Evolutionary conservation across 1,140 invertebrate species (phyloP).

Genomic region (Penaeus chinensis): DNA sequence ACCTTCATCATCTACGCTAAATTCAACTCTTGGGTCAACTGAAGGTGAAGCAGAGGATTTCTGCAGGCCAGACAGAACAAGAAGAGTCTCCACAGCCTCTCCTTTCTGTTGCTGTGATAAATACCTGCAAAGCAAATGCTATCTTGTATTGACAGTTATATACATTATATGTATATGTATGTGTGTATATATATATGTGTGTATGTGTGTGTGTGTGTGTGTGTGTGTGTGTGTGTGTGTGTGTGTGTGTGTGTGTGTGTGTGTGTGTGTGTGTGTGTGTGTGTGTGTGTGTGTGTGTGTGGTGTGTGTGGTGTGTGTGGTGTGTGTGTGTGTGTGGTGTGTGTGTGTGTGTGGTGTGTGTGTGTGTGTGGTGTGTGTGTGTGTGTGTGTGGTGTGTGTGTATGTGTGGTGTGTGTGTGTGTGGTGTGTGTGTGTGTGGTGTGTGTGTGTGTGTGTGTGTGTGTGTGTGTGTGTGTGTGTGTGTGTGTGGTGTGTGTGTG

Average conservation of each 20-base stretch:
- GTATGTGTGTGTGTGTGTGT: background rate
- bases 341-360: no score
- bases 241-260: background rate
- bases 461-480: no score
- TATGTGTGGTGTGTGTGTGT: no score
- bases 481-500: no score
- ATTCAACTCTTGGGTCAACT: slow-evolving; percentile 25
- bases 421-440: no score
- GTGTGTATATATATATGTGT: slow-evolving; percentile 5
- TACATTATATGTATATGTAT: slow-evolving; percentile 8
- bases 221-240: no score
- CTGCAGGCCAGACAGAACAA: slow-evolving; percentile 35
- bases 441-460: no score
- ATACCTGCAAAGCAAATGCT: slow-evolving; percentile 20
- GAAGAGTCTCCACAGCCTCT: slow-evolving; percentile 38
- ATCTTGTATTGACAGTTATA: background rate
- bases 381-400: no score
- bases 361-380: no score
- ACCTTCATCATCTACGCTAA: slow-evolving; percentile 43
- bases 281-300: background rate
- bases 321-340: no score
- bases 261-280: background rate
- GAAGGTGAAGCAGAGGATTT: slow-evolving; percentile 14
- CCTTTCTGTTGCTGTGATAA: slow-evolving; percentile 20
- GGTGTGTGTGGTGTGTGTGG: no score